Base-by-base conservation (phyloP, 2,888 invertebrate genomes). In the Troides helena region DNA sequence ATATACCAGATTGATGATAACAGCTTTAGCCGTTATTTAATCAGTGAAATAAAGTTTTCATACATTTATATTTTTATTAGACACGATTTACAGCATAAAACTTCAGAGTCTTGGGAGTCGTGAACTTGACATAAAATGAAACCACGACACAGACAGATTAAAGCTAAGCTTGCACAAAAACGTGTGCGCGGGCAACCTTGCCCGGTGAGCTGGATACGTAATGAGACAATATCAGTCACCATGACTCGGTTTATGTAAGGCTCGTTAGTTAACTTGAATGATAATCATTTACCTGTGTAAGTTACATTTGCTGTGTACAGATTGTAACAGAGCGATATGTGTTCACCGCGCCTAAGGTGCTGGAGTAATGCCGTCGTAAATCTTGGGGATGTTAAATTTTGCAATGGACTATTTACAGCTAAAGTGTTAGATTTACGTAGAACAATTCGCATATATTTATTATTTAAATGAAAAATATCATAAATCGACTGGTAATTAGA, bases 81-180 rank as follows among this genome's bases (percentile, higher is more conserved):
- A 58, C 57, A 58, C 57, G 57, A 58, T 12, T 58, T 23, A 14
- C 12, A 12, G 57, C 23, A 23, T 58, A 25, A 58, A 25, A 58
- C 57, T 14, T 6, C 23, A 58, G 10, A 57, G 23, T 36, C 30
- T 62, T n/a, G 30, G n/a, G 43, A 63, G 30, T 70, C 66, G 70
- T 70, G 74, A 71, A 73, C 72, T 74, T 73, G 75, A 73, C 73
- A 74, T 71, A 73, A 73, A 74, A 74, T 72, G 72, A 72, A 71
- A 65, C 70, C 66, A 70, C 66, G 70, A 70, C 66, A 36, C 39
- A 30, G 46, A 61, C 39, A 62, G 63, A 70, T 70, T 70, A 63
- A 67, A 66, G 67, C 53, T 60, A 39, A 63, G 50, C 39, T 70
- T 63, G 53, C 36, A 70, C 53, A 62, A 59, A 67, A 62, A 63